These are phyloP conservation scores for Archilochus colubris DNA, from an alignment of 2,113 vertebrate species.

Conservation along the genomic window DNA sequence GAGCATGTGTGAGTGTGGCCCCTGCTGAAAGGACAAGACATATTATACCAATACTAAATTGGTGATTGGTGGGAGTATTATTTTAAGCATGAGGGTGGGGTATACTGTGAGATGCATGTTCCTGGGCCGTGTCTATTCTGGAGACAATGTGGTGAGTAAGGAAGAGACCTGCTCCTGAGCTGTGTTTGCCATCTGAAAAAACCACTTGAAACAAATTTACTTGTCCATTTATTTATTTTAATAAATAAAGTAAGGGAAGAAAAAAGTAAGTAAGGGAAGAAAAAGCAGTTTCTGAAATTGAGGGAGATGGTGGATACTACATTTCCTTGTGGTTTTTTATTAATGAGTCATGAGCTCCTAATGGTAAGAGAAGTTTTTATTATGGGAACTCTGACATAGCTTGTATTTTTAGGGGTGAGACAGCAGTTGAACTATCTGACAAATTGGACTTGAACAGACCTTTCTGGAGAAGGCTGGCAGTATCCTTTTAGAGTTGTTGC, in stretches of 20 bases:
- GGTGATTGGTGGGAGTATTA: neutral
- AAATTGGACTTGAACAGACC: neutral
- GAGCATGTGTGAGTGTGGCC: neutral
- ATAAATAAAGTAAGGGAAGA: neutral
- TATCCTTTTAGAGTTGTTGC: neutral
- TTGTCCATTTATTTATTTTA: neutral
- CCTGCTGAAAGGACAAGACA: neutral
- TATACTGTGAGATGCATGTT: accelerated
- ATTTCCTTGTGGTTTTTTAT: neutral
- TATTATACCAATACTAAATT: accelerated
- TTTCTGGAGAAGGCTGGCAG: neutral
- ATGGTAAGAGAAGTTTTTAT: neutral
- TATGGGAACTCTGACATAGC: neutral
- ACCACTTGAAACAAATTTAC: neutral
- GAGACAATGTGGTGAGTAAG: neutral
- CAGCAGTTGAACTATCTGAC: neutral
- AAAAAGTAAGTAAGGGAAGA: neutral
- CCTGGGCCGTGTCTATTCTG: neutral
- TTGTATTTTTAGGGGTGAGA: neutral
- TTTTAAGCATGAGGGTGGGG: neutral
- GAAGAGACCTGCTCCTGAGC: neutral
- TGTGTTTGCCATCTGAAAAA: neutral
- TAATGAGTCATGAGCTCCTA: neutral
- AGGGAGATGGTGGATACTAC: neutral
- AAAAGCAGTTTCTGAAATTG: neutral